phyloP scores from a whole-genome alignment of 1,140 invertebrate species.

The Rhopalosiphum maidis region DNA sequence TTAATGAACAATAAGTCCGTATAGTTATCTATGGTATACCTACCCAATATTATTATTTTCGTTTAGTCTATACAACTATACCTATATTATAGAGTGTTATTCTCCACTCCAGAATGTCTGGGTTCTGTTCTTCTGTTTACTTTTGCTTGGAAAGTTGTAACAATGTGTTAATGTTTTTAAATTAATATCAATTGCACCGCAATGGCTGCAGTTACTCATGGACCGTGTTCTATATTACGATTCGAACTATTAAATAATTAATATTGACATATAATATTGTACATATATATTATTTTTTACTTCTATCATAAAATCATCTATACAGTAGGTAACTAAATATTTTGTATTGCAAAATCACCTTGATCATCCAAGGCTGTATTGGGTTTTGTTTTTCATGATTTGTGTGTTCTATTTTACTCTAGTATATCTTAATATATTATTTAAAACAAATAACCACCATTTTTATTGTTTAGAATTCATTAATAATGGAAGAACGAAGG shows the following conservation, averaged over 20 bases:
- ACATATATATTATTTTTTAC: slow-evolving; percentile 15
- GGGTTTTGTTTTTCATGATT: neutral
- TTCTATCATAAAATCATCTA: neutral
- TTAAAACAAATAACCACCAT: neutral
- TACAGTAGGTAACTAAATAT: slow-evolving; percentile 38
- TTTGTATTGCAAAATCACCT: slow-evolving; percentile 50
- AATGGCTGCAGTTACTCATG: slow-evolving; percentile 24
- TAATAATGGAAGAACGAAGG: slow-evolving; percentile 78
- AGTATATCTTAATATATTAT: neutral
- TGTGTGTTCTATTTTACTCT: neutral
- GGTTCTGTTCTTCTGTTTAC: slow-evolving; percentile 13
- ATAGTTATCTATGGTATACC: neutral
- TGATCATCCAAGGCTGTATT: slow-evolving; percentile 42
- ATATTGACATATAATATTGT: slow-evolving; percentile 29
- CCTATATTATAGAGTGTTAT: neutral
- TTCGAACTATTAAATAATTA: neutral
- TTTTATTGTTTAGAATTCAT: slow-evolving; percentile 9
- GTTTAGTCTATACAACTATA: neutral
- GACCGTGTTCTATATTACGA: neutral
- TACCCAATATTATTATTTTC: neutral
- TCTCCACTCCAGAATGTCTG: slow-evolving; percentile 6
- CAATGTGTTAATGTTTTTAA: slow-evolving; percentile 45
- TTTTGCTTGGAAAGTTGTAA: slow-evolving; percentile 26
- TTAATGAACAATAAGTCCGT: neutral
- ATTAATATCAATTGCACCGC: slow-evolving; percentile 45